A percentile compares a stretch with the other conserved stretches of the same genome.
Conservation (phyloP, 2,888 invertebrate genomes). For the Sclerodermus sp. region DNA sequence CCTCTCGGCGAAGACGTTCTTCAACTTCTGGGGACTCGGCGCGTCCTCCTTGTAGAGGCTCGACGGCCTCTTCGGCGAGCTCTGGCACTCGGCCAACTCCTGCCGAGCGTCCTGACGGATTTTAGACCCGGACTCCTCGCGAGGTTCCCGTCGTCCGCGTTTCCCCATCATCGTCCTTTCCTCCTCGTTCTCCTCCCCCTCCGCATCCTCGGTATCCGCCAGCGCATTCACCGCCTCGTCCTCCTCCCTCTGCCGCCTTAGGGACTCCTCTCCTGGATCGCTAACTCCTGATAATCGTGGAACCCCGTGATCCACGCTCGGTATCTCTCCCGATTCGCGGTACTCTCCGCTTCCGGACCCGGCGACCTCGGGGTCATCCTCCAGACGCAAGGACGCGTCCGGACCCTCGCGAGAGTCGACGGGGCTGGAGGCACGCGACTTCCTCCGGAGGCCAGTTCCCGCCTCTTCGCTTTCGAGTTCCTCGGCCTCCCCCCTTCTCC, state of each 20-base stretch:
- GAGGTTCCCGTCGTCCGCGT: too few species aligned
- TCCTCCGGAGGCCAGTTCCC: neutral
- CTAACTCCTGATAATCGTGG: too few species aligned
- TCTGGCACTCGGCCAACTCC: conserved; percentile 36
- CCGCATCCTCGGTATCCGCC: conserved; percentile 7
- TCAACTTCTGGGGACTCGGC: conserved; percentile 26
- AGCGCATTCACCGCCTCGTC: too few species aligned
- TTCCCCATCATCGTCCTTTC: too few species aligned
- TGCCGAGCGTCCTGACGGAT: conserved; percentile 40
- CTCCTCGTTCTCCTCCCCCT: too few species aligned
- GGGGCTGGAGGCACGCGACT: neutral
- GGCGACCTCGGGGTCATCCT: conserved; percentile 1
- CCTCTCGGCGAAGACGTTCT: conserved; percentile 25
- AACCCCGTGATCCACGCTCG: too few species aligned
- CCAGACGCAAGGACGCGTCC: too few species aligned
- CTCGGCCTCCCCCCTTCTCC: neutral
- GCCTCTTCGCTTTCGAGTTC: neutral
- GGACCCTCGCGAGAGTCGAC: too few species aligned
- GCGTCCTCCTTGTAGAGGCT: conserved; percentile 34
- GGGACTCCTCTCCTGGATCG: too few species aligned
- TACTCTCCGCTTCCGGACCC: conserved; percentile 12
- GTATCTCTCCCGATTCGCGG: too few species aligned
- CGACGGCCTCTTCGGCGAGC: conserved; percentile 29
- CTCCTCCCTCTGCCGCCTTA: neutral
- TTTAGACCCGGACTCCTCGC: conserved; percentile 26